A percentile compares a stretch with the other conserved stretches of the same genome.
These are phyloP conservation scores for Mallotus villosus DNA, from an alignment of 2,797 vertebrate genomes.

Conservation along the genomic window DNA sequence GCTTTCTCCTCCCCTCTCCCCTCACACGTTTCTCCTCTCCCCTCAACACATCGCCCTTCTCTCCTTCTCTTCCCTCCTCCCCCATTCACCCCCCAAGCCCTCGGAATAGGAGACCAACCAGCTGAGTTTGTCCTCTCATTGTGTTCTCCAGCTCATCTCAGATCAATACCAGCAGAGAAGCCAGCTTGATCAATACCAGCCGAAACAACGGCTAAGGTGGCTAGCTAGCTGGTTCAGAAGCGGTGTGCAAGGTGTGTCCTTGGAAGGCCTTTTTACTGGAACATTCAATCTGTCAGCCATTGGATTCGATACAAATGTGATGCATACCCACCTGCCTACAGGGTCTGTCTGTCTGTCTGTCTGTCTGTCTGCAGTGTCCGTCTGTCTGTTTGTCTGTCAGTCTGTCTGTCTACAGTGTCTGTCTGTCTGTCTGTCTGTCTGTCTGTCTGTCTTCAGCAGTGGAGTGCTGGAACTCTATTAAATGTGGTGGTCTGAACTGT, in stretches of 20 bases:
- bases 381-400: background rate
- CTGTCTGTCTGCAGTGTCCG: constrained; percentile 42
- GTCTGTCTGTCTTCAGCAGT: constrained; percentile 47
- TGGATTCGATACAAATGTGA: no score
- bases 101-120: constrained; percentile 26
- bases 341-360: constrained; percentile 33
- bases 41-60: constrained; percentile 7
- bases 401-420: constrained; percentile 49
- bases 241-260: background rate
- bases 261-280: constrained; percentile 7
- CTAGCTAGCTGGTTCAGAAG: background rate
- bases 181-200: background rate
- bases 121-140: background rate
- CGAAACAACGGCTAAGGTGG: background rate
- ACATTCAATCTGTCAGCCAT: constrained; percentile 61
- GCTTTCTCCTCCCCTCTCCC: no score
- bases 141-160: constrained; percentile 22
- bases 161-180: constrained; percentile 56
- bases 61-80: constrained; percentile 19
- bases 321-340: constrained; percentile 36
- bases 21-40: background rate
- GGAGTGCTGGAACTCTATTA: constrained; percentile 61
- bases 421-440: constrained; percentile 30
- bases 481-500: constrained; percentile 52
- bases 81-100: constrained; percentile 30